Evolutionary conservation across 2,888 invertebrate genomes (phyloP).

Genomic region (Brachyopa scutellaris): DNA sequence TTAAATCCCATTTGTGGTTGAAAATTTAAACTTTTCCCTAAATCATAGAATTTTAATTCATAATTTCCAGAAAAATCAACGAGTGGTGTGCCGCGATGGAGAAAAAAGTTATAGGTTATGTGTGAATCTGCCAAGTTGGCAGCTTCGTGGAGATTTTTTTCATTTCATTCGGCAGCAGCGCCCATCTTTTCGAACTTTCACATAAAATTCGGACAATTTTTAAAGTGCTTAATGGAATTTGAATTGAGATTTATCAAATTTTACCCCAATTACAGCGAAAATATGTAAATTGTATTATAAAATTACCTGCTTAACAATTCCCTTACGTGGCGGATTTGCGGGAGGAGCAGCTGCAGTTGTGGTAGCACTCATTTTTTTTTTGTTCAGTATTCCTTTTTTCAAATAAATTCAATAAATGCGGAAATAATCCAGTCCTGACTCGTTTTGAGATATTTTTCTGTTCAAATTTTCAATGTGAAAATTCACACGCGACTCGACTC

Average conservation of each 20-base stretch:
- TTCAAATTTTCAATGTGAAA: conserved; percentile 47
- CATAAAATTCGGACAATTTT: conserved; percentile 21
- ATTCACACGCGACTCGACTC: conserved; percentile 67
- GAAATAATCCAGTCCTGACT: conserved; percentile 45
- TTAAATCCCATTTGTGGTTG: not conserved
- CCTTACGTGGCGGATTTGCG: conserved; percentile 76
- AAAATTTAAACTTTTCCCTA: not conserved
- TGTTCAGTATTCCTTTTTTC: conserved; percentile 32
- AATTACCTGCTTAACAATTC: conserved; percentile 81
- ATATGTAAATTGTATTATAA: not conserved
- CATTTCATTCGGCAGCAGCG: conserved; percentile 73
- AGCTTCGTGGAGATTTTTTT: conserved; percentile 80
- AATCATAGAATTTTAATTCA: conserved; percentile 36
- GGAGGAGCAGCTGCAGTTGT: conserved; percentile 78
- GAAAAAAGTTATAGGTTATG: conserved; percentile 58
- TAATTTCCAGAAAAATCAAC: conserved; percentile 21
- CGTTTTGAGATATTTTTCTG: conserved; percentile 35
- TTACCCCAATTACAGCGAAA: conserved; percentile 23
- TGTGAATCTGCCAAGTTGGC: conserved; percentile 81
- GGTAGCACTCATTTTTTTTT: conserved; percentile 75
- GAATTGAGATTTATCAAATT: conserved; percentile 58
- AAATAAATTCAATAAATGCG: conserved; percentile 37
- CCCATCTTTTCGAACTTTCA: conserved; percentile 66
- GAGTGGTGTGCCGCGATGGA: conserved; percentile 35
- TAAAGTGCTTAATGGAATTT: conserved; percentile 54